Conservation (phyloP, 2,113 vertebrate species). For the Ailurus styani region DNA sequence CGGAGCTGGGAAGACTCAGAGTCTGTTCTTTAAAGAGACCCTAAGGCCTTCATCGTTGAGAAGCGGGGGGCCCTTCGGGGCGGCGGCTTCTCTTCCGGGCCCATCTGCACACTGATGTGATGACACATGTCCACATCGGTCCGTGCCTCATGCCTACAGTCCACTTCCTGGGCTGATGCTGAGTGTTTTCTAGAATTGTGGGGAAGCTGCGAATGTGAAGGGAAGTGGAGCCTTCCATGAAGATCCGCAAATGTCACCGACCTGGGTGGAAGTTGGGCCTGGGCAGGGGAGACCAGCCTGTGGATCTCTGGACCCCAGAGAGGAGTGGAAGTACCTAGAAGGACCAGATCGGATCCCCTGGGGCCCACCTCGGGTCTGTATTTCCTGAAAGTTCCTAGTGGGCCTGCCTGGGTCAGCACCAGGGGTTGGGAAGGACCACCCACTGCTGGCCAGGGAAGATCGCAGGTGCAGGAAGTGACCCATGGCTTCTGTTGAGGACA, state of each 20-base stretch:
- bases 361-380: fast-evolving
- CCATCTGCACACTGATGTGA: background rate
- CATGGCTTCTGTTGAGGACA: background rate
- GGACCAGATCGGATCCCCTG: fast-evolving
- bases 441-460: fast-evolving
- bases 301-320: fast-evolving
- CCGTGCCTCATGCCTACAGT: fast-evolving
- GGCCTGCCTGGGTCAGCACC: background rate
- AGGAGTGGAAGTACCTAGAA: fast-evolving
- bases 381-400: background rate
- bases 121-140: background rate
- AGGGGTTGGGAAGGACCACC: too few relatives aligned
- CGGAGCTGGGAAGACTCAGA: background rate
- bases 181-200: background rate
- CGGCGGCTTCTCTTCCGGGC: too few relatives aligned
- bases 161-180: background rate
- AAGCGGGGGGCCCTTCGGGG: fast-evolving
- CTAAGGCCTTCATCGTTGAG: background rate
- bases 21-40: background rate
- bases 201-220: background rate
- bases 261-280: background rate
- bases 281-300: too few relatives aligned
- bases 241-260: background rate
- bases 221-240: background rate
- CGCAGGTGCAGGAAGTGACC: background rate